Percentiles rank a stretch among this genome's conserved stretches.
Conservation (phyloP, 2,113 vertebrate species). For the Hemiprocne comata region DNA sequence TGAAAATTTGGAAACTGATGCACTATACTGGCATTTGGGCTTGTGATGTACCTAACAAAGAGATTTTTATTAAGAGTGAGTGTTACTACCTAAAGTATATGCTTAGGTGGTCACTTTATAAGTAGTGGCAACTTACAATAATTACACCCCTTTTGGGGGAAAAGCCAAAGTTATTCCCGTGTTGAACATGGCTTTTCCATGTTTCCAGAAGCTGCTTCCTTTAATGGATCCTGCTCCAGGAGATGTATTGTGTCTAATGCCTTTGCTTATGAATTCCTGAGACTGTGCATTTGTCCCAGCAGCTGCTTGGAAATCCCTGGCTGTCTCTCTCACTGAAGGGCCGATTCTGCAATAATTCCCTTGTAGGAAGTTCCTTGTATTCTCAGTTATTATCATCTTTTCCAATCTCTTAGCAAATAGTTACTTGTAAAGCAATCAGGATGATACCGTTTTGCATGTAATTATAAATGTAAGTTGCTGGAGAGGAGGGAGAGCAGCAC, state of each 20-base stretch:
- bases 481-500: neutral
- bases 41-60: neutral
- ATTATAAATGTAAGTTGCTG: neutral
- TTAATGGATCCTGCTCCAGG: neutral
- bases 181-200: neutral
- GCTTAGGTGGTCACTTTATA: neutral
- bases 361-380: neutral
- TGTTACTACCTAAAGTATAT: neutral
- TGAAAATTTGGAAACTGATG: neutral
- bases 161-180: neutral
- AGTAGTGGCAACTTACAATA: neutral
- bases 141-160: neutral
- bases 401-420: neutral
- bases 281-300: neutral
- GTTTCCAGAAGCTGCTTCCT: neutral
- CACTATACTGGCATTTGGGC: neutral
- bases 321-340: neutral
- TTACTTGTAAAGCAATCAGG: neutral
- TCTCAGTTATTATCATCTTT: neutral
- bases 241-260: neutral
- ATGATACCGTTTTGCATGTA: neutral
- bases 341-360: neutral
- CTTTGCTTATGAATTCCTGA: constrained; percentile 26
- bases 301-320: neutral
- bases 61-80: neutral